A percentile compares a stretch with the other conserved stretches of the same genome.
Conservation (phyloP, 2,113 vertebrate species). For the Dromiciops gliroides region DNA sequence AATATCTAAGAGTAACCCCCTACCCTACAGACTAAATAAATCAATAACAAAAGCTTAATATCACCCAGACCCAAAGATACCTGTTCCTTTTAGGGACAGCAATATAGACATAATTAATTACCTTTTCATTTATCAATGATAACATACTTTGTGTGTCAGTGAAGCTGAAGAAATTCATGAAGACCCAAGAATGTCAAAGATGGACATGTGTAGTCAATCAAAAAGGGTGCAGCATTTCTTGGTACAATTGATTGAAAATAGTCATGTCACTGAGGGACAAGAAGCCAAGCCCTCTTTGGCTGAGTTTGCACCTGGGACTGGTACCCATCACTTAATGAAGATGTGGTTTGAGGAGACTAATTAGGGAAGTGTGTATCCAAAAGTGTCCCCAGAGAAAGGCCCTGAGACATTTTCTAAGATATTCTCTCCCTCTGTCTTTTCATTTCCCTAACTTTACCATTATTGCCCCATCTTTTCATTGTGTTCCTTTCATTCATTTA, state of each 20-base stretch:
- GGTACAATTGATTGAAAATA: neutral
- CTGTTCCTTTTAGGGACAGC: conserved; percentile 6
- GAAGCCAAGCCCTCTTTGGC: neutral
- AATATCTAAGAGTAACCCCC: conserved; percentile 75
- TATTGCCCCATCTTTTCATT: neutral
- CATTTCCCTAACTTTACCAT: neutral
- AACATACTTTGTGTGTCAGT: conserved; percentile 4
- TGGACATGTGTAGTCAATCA: conserved; percentile 1
- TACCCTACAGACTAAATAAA: conserved; percentile 58
- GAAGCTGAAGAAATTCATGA: conserved; percentile 36
- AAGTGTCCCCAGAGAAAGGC: neutral
- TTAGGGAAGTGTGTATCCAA: neutral
- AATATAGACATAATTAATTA: conserved; percentile 57
- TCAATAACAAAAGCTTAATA: conserved; percentile 73
- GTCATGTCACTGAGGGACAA: neutral
- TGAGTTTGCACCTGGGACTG: neutral
- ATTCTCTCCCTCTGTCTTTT: neutral
- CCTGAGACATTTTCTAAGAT: neutral
- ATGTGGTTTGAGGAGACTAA: neutral
- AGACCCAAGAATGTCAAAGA: conserved; percentile 4
- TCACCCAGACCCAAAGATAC: conserved; percentile 31
- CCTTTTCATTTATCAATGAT: conserved; percentile 42
- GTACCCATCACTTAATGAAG: neutral
- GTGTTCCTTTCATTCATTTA: neutral
- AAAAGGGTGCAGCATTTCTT: neutral